phyloP scores from a whole-genome alignment of 2,797 vertebrate species.

The Dermochelys coriacea region DNA sequence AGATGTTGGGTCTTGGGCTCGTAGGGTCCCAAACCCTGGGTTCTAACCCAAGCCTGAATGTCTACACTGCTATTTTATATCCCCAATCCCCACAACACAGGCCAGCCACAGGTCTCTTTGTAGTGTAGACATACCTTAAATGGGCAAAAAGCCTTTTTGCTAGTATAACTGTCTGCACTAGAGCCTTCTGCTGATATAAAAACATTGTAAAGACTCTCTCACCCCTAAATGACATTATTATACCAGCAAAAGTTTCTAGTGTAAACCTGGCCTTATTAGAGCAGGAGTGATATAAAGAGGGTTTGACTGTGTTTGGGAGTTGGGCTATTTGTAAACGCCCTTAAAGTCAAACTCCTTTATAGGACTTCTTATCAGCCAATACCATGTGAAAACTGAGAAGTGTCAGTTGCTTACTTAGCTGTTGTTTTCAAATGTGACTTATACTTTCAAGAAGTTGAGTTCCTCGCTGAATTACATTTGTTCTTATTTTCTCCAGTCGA shows the following conservation, averaged over 20 bases:
- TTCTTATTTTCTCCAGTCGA: conserved; percentile 40
- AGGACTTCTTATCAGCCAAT: background rate
- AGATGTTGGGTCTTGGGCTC: background rate
- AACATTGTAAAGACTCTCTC: background rate
- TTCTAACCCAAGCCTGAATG: background rate
- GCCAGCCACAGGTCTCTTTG: background rate
- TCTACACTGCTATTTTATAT: background rate
- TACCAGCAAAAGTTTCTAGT: background rate
- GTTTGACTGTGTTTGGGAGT: conserved; percentile 1
- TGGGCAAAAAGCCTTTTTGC: background rate
- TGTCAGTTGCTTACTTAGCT: conserved; percentile 37
- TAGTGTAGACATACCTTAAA: background rate
- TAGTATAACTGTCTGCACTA: background rate
- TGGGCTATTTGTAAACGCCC: conserved; percentile 27
- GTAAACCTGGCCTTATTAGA: background rate
- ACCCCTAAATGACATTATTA: background rate
- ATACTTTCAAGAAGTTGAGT: conserved; percentile 37
- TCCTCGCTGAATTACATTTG: conserved; percentile 46
- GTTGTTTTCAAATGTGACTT: conserved; percentile 38
- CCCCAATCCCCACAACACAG: background rate
- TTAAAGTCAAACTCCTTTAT: background rate
- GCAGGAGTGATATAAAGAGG: background rate
- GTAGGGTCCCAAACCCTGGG: background rate
- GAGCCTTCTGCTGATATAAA: background rate
- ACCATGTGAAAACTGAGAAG: conserved; percentile 23